Percentiles rank a stretch among this genome's conserved stretches.
Evolutionary conservation across 2,113 vertebrate genomes (phyloP).

Genomic region (Chloroceryle aenea): DNA sequence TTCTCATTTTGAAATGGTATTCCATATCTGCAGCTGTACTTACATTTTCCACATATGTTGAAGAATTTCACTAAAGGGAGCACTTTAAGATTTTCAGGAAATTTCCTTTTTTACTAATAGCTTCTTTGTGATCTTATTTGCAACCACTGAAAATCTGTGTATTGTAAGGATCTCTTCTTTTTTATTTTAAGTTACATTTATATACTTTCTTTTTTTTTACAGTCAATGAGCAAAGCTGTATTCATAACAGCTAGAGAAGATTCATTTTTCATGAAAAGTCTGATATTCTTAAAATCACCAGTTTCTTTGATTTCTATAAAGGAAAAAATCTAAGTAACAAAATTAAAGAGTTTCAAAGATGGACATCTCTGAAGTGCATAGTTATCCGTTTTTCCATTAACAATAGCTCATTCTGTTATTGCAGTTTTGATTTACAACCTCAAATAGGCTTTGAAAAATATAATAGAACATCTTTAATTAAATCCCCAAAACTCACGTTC

Average conservation of each 20-base stretch:
- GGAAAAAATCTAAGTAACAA: background rate
- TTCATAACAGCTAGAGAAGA: background rate
- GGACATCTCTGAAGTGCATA: background rate
- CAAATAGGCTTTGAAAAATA: constrained; percentile 70
- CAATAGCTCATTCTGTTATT: constrained; percentile 24
- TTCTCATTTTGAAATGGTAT: background rate
- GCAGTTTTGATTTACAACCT: constrained; percentile 66
- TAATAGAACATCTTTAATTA: constrained; percentile 76
- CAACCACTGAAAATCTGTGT: background rate
- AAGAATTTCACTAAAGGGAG: background rate
- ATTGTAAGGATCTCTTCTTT: background rate
- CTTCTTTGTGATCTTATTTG: background rate
- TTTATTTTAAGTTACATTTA: background rate
- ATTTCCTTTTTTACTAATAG: background rate
- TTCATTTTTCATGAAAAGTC: background rate
- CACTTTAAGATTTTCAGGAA: background rate
- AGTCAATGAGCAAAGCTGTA: background rate
- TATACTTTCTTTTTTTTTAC: background rate
- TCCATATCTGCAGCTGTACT: background rate
- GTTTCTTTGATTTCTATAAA: background rate
- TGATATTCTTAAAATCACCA: background rate
- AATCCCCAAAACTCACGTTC: constrained; percentile 72
- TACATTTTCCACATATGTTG: background rate
- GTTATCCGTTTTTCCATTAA: constrained; percentile 48
- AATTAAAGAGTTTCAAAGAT: constrained; percentile 11